These are phyloP conservation scores for Podarcis cretensis DNA, from an alignment of 2,113 vertebrate species.

Conservation along the genomic window DNA sequence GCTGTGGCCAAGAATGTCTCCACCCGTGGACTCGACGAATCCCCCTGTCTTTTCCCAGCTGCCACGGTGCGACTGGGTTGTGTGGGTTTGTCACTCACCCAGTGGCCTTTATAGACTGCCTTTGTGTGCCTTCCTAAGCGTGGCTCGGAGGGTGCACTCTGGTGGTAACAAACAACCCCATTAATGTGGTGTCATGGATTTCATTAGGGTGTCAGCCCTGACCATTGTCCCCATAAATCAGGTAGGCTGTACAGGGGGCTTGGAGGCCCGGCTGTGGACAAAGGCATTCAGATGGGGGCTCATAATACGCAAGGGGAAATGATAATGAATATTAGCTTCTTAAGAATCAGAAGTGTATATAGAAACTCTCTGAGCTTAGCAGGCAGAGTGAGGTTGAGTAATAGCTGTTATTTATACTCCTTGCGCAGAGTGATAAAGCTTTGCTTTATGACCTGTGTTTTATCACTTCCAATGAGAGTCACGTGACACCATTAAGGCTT, in stretches of 20 bases:
- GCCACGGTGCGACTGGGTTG: rapidly evolving
- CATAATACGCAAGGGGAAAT: constrained; percentile 69
- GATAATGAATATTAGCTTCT: constrained; percentile 72
- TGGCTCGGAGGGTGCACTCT: constrained; percentile 51
- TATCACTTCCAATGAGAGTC: constrained; percentile 78
- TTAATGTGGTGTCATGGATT: constrained; percentile 82
- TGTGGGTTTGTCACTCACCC: constrained; percentile 42
- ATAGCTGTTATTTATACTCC: constrained; percentile 78
- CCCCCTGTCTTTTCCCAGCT: rapidly evolving
- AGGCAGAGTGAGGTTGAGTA: constrained; percentile 73
- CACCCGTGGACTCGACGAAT: rapidly evolving
- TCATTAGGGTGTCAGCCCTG: constrained; percentile 79
- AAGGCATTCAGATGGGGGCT: constrained; percentile 78
- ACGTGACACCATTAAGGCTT: constrained; percentile 76
- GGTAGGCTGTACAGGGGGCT: constrained; percentile 78
- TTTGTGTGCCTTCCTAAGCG: constrained; percentile 38
- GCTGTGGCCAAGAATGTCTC: not conserved
- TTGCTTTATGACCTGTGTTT: constrained; percentile 79
- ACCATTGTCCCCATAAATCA: constrained; percentile 83
- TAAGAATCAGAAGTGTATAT: constrained; percentile 77
- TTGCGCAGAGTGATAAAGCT: constrained; percentile 77
- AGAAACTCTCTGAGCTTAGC: constrained; percentile 74
- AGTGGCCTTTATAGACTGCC: constrained; percentile 51
- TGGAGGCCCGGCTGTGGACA: constrained; percentile 68
- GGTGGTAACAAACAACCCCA: constrained; percentile 82